Evolutionary conservation across 2,888 invertebrate genomes (phyloP).

Genomic region (Noctua fimbriata): DNA sequence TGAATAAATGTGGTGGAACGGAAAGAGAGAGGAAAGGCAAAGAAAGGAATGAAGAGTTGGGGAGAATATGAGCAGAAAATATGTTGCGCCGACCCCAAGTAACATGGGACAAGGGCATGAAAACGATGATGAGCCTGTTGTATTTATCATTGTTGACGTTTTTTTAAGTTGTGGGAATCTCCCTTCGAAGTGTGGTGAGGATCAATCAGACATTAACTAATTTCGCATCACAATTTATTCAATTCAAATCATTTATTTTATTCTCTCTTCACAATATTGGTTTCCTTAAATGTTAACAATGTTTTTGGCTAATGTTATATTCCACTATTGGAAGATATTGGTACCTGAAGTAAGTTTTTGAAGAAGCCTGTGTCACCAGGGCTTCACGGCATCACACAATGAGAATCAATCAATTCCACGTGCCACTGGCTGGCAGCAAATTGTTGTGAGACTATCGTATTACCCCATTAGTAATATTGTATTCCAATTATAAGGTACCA

Average conservation of each 20-base stretch:
- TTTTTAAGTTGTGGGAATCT: neutral
- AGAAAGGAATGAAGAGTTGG: neutral
- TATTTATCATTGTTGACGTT: neutral
- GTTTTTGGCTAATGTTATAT: too few species aligned
- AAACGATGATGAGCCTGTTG: neutral
- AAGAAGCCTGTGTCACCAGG: too few species aligned
- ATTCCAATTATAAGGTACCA: neutral
- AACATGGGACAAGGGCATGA: neutral
- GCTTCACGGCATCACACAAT: neutral
- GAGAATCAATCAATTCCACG: neutral
- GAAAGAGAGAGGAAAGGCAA: neutral
- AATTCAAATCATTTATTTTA: too few species aligned
- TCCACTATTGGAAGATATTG: too few species aligned
- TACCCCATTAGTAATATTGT: neutral
- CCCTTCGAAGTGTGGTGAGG: neutral
- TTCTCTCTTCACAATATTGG: too few species aligned
- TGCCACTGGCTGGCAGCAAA: too few species aligned
- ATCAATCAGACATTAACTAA: neutral
- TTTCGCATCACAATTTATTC: neutral
- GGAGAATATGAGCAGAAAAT: neutral
- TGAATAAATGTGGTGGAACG: neutral
- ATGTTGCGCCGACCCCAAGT: neutral
- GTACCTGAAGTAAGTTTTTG: too few species aligned
- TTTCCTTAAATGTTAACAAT: too few species aligned
- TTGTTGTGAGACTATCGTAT: neutral